Conservation (phyloP, 2,113 vertebrate species). For the Nothoprocta pentlandii region DNA sequence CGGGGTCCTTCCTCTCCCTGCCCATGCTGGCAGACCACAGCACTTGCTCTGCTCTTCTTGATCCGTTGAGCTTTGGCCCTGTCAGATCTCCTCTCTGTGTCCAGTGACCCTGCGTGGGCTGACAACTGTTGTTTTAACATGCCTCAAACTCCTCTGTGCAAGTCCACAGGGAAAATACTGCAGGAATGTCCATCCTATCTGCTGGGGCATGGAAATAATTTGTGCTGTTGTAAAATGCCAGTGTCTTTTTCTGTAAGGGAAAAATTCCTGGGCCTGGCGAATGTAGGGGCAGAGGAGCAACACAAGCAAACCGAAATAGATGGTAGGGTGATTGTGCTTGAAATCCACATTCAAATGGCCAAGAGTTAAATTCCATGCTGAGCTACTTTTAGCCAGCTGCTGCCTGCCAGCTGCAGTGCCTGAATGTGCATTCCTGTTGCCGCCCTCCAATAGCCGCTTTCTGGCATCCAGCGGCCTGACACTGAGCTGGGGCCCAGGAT, state of each 20-base stretch:
- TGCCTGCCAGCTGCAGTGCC: not conserved
- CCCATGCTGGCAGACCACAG: not conserved
- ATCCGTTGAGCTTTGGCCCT: not conserved
- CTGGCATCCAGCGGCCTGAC: not conserved
- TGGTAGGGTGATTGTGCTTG: not conserved
- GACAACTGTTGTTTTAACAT: not conserved
- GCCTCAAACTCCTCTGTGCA: not conserved
- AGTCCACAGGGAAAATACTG: not conserved
- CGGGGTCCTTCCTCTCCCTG: not conserved
- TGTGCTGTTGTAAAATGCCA: not conserved
- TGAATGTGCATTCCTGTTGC: not conserved
- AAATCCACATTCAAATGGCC: constrained; percentile 2
- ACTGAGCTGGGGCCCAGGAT: not conserved
- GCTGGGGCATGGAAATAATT: not conserved
- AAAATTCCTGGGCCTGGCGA: not conserved
- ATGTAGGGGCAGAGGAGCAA: not conserved
- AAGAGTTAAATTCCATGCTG: constrained; percentile 6
- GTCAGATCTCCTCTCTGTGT: not conserved
- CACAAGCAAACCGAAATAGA: constrained; percentile 11
- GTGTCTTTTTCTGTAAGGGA: not conserved
- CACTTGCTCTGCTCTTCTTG: not conserved
- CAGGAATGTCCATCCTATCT: not conserved
- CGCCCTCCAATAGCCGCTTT: not conserved
- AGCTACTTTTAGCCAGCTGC: not conserved
- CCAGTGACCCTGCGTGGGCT: not conserved